Evolutionary conservation across 1,140 invertebrate genomes (phyloP).

Genomic region (Conus betulinus): DNA sequence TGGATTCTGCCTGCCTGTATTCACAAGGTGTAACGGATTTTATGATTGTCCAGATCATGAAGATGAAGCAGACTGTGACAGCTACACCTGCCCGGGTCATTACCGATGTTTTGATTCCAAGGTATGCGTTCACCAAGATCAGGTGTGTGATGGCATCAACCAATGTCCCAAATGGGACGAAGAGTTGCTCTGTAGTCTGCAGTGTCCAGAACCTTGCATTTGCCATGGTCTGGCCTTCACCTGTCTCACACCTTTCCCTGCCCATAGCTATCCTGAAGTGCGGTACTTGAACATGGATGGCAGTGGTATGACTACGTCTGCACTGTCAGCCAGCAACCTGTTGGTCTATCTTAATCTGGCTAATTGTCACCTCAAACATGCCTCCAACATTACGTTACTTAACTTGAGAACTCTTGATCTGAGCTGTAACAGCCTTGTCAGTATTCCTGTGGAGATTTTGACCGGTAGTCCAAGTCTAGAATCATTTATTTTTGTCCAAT

Average conservation of each 20-base stretch:
- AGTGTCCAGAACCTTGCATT: constrained; percentile 23
- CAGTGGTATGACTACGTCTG: neutral
- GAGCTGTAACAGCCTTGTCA: neutral
- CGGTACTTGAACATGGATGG: neutral
- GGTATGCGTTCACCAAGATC: constrained; percentile 19
- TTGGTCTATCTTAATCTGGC: constrained; percentile 31
- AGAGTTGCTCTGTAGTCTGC: constrained; percentile 28
- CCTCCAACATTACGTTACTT: neutral
- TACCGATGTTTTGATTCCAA: constrained; percentile 31
- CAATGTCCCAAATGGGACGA: constrained; percentile 30
- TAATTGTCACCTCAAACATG: neutral
- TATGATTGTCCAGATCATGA: constrained; percentile 24
- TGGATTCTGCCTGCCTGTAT: constrained; percentile 21
- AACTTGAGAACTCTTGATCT: constrained; percentile 28
- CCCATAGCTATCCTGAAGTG: constrained; percentile 1
- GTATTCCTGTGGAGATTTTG: neutral
- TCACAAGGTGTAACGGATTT: constrained; percentile 37
- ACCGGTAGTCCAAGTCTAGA: neutral
- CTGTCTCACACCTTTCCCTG: neutral
- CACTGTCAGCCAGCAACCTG: neutral
- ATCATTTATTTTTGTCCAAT: constrained; percentile 26
- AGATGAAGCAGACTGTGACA: constrained; percentile 28
- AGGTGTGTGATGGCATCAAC: constrained; percentile 31
- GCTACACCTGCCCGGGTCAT: constrained; percentile 1
- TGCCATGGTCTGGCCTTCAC: constrained; percentile 30